Evolutionary conservation across 2,113 vertebrate species (phyloP), one percentile per base, ranked within the genome.

Genomic region (Fregetta grallaria): DNA sequence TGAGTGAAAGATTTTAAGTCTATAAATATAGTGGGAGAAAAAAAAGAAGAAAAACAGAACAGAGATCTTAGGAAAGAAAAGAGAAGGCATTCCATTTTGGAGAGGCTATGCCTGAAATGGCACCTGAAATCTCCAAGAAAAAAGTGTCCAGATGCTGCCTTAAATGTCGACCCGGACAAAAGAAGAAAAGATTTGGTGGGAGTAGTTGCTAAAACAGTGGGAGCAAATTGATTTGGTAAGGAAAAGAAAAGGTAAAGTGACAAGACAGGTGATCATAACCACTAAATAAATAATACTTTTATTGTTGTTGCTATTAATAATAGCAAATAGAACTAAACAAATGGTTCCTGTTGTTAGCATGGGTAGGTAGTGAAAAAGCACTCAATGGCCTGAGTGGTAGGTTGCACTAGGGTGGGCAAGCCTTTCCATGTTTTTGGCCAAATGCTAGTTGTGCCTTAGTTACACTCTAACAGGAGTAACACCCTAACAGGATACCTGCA

Each of bases 1-100:
- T 71, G 72, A 92, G 38, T 93, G 85, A 93, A 88, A 76, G 67
- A 83, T 76, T 75, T 90, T 10, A 75, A 90, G 38, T 76, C 71
- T 90, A n/a, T 77, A 74, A 94, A 76, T 88, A 79, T 21, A 96
- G 45, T 9, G 32, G 8, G 34, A 29, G 3, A 6, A 13, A 32
- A 32, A 53, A 50, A 62, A 17, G 55, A 92, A 65, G 16, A 26
- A 80, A 82, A 94, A 18, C 1, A 15, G 36, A 88, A 26, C 4
- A 21, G 30, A 49, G 6, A 26, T 55, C 50, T 32, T 50, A 45
- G 30, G 6, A 1, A 7, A 70, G 50, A 63, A 53, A 65, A 34
- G 20, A 59, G 12, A 70, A 80, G 25, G 4, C 14, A 25, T 80
- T 92, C 13, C 2, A 7, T 79, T 96, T 86, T 58, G 20, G 23